phyloP scores from a whole-genome alignment of 2,113 vertebrate species.

The Sphyrna mokarran region DNA sequence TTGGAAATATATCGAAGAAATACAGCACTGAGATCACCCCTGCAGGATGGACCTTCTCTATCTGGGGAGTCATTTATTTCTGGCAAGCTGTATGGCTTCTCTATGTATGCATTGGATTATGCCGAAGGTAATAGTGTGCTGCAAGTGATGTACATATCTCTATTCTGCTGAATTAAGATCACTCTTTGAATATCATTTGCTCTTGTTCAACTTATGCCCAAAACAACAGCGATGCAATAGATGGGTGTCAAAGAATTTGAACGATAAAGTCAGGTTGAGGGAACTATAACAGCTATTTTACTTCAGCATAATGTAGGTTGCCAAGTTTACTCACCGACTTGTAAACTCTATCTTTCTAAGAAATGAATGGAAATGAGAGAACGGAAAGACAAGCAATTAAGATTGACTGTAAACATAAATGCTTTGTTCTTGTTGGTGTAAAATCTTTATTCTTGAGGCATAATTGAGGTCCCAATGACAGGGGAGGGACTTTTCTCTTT shows the following conservation, averaged over 20 bases:
- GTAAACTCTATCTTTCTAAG: not conserved
- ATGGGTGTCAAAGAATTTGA: not conserved
- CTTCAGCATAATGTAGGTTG: not conserved
- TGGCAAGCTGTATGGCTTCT: conserved; percentile 58
- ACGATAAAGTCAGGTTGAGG: not conserved
- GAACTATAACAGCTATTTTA: not conserved
- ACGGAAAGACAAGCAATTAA: not conserved
- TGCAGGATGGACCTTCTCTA: conserved; percentile 61
- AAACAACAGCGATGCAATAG: not conserved
- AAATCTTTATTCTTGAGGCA: not conserved
- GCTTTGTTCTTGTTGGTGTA: not conserved
- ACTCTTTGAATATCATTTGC: not conserved
- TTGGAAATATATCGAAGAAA: conserved; percentile 51
- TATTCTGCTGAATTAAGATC: not conserved
- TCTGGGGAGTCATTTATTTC: conserved; percentile 61
- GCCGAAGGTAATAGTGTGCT: conserved; percentile 51
- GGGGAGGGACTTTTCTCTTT: not conserved
- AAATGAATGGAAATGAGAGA: not conserved
- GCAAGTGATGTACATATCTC: not conserved
- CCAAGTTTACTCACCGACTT: not conserved
- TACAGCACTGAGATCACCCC: conserved; percentile 58
- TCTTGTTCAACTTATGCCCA: not conserved
- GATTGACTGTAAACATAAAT: not conserved
- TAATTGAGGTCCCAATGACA: not conserved
- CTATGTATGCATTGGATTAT: conserved; percentile 52